Evolutionary conservation across 2,888 invertebrate species (phyloP).

Genomic region (Stenchaetothrips biformis): DNA sequence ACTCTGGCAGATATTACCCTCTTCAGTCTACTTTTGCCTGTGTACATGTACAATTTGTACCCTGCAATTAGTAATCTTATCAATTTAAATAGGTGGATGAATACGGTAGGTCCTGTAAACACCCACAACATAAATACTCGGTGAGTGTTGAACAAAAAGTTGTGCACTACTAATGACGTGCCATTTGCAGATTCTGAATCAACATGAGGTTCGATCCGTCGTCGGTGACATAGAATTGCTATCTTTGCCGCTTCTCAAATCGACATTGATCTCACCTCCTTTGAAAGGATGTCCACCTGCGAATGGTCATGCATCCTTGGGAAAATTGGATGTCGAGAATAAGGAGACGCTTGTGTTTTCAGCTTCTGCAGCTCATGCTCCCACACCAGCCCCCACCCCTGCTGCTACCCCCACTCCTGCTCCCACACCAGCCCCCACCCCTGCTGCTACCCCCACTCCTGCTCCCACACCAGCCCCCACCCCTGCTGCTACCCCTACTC

Average conservation of each 20-base stretch:
- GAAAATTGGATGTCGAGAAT: too few relatives aligned
- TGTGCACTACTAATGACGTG: not conserved
- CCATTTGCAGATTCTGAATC: conserved; percentile 42
- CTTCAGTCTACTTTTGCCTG: conserved; percentile 42
- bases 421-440: not conserved
- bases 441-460: not conserved
- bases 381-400: too few relatives aligned
- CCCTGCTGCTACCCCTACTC: not conserved
- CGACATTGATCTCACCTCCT: too few relatives aligned
- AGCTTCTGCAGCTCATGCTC: too few relatives aligned
- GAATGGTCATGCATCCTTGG: too few relatives aligned
- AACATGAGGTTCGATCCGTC: conserved; percentile 42
- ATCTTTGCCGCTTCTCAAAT: too few relatives aligned
- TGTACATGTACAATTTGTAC: conserved; percentile 43
- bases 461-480: not conserved
- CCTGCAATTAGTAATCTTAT: conserved; percentile 39
- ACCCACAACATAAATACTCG: not conserved
- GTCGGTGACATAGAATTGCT: conserved; percentile 41
- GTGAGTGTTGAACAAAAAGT: not conserved
- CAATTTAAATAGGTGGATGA: conserved; percentile 47
- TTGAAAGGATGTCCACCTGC: too few relatives aligned
- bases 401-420: too few relatives aligned
- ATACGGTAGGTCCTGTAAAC: conserved; percentile 38
- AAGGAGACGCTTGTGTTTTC: too few relatives aligned
- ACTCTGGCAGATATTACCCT: conserved; percentile 46